Conservation (phyloP, 1,140 invertebrate genomes). For the Sarcophaga bullata region DNA sequence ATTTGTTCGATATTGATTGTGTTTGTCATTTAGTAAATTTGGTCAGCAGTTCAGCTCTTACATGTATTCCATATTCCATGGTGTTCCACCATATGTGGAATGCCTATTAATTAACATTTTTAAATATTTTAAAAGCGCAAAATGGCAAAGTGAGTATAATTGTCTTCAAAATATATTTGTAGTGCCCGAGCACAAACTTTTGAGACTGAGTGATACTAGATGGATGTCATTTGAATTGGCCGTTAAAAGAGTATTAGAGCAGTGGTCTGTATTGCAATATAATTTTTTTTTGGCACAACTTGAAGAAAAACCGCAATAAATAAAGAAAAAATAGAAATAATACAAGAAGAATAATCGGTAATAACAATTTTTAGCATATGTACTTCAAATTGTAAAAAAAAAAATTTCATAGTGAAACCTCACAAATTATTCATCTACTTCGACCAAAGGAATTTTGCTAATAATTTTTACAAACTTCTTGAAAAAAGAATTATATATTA, state of each 20-base stretch:
- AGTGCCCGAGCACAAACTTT: conserved; percentile 26
- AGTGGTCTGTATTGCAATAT: conserved; percentile 11
- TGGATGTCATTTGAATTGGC: conserved; percentile 15
- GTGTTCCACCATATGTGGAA: too few species aligned
- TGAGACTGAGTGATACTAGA: neutral
- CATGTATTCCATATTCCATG: too few species aligned
- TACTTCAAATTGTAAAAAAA: neutral
- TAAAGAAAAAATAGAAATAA: neutral
- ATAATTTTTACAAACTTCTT: neutral
- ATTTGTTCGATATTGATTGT: too few species aligned
- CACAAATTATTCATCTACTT: conserved; percentile 1
- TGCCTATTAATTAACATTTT: neutral
- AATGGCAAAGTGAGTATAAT: neutral
- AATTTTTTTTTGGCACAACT: neutral
- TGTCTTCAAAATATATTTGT: conserved; percentile 1
- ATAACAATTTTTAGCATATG: too few species aligned
- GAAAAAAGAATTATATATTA: neutral
- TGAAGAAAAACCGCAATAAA: neutral
- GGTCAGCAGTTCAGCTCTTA: too few species aligned
- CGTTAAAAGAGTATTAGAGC: neutral
- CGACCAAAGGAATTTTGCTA: conserved; percentile 19
- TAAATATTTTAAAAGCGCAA: conserved; percentile 8
- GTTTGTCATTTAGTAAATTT: too few species aligned
- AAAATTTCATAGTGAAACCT: conserved; percentile 1
- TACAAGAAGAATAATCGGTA: neutral